Conservation (phyloP, 1,140 invertebrate genomes). For the Apis cerana region DNA sequence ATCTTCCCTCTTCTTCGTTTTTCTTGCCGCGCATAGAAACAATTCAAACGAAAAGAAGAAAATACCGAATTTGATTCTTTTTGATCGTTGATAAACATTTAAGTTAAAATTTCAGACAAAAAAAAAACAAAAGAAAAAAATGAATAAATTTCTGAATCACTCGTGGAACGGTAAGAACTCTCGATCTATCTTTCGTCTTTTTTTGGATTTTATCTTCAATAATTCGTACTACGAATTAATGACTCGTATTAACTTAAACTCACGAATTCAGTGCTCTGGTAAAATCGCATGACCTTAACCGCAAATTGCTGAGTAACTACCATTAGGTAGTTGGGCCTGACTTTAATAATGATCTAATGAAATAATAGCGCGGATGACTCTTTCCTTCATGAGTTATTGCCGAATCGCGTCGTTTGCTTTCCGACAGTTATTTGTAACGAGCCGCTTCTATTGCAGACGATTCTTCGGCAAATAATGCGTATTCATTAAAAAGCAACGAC, state of each 20-base stretch:
- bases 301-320: constrained; percentile 60
- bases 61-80: background rate
- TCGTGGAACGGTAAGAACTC: background rate
- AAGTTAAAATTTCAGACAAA: background rate
- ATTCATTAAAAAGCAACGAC: background rate
- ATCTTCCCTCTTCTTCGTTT: background rate
- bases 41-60: background rate
- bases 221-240: constrained; percentile 3
- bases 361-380: constrained; percentile 62
- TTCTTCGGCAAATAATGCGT: background rate
- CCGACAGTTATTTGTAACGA: background rate
- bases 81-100: background rate
- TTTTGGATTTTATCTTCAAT: background rate
- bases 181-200: background rate
- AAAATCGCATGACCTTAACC: constrained; percentile 62
- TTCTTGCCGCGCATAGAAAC: background rate
- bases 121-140: background rate
- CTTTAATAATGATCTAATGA: constrained; percentile 73
- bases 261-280: constrained; percentile 38
- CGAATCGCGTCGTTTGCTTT: constrained; percentile 34
- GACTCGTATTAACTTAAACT: constrained; percentile 1
- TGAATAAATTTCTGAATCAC: background rate
- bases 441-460: background rate
- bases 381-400: no score
- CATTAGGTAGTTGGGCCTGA: constrained; percentile 64